phyloP scores from a whole-genome alignment of 2,888 invertebrate genomes.

The Hypena proboscidalis region DNA sequence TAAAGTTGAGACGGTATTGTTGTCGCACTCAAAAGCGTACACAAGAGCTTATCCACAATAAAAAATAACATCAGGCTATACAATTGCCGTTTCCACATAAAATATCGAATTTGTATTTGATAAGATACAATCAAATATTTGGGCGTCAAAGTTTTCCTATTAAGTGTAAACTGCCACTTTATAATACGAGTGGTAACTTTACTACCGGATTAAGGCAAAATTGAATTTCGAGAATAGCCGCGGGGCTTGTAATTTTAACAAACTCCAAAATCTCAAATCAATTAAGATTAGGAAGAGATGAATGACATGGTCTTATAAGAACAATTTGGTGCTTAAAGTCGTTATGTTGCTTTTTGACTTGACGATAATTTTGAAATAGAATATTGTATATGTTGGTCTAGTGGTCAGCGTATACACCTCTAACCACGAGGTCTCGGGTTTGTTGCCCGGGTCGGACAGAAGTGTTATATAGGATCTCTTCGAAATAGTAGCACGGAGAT shows the following conservation, averaged over 20 bases:
- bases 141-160: neutral
- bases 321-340: neutral
- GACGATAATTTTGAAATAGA: constrained; percentile 21
- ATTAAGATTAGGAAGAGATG: neutral
- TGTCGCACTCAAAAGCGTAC: no score
- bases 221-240: constrained; percentile 18
- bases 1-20: no score
- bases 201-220: constrained; percentile 2
- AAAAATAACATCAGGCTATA: no score
- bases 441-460: no score
- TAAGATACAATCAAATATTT: constrained; percentile 13
- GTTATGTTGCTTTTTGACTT: constrained; percentile 6
- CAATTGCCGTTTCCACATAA: no score
- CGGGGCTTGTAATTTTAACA: constrained; percentile 5
- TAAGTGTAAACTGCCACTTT: constrained; percentile 11
- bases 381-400: no score
- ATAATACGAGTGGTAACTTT: constrained; percentile 16
- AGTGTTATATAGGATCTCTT: no score
- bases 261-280: constrained; percentile 9
- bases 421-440: no score
- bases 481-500: no score
- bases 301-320: neutral
- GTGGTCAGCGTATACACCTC: no score
- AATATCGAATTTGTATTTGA: no score
- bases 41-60: no score